Evolutionary conservation across 2,113 vertebrate species (phyloP), one percentile per base, ranked within the genome.

Genomic region (Regulus satrapa): DNA sequence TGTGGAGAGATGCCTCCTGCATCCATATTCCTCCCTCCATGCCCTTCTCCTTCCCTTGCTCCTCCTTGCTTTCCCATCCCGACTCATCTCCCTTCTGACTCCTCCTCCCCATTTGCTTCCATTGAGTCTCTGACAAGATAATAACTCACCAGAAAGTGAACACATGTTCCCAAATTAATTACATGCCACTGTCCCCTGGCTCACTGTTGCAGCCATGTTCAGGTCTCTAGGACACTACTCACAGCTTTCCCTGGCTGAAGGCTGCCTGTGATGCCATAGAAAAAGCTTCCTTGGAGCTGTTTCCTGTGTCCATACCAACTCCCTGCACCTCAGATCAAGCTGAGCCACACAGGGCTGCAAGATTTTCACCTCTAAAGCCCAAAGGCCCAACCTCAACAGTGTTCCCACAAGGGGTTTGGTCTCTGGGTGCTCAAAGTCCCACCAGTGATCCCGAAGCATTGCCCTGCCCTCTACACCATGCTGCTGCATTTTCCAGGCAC

Each of bases 81-180:
- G 2, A 31, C 23, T 41, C 11, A 0, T 24, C 38, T 54, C 62
- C 77, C 64, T 66, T 46, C 61, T 49, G n/a, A 34, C 24, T 80
- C 38, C 61, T 73, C 73, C 45, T 52, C 34, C 29, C 68, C 12
- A 1, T 55, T 87, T 54, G 49, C 85, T 74, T 51, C 71, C 93
- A 69, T 12, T 20, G 16, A 83, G 59, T 58, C 41, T 64, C 66
- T 93, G 85, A 94, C 83, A 94, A 95, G 80, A 85, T 89, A 92
- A 86, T 90, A 92, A 88, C 94, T 90, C 91, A 92, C 87, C 45
- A 32, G 94, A 84, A 87, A 81, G 71, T 1, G 13, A 95, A 76
- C 64, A 85, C 62, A 43, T 52, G 79, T 91, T 90, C 83, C 77
- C 67, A 61, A 68, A 76, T 93, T 59, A 72, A 77, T 85, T 77